A percentile compares a stretch with the other conserved stretches of the same genome.
Conservation (phyloP, 2,797 vertebrate genomes). For the Cirrhinus mrigala region DNA sequence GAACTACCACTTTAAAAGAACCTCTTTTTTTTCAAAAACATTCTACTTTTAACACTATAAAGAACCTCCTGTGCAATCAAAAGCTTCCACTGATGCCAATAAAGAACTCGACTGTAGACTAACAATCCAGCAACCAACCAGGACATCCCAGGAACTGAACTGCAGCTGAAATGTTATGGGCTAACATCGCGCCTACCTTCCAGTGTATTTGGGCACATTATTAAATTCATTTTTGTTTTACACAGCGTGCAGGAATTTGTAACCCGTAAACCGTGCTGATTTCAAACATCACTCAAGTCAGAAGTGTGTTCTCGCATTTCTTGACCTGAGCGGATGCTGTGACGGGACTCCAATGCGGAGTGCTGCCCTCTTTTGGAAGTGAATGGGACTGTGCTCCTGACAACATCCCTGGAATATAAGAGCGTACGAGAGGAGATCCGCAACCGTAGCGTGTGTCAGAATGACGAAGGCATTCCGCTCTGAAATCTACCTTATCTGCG, state of each 20-base stretch:
- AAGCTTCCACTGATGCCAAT: not conserved
- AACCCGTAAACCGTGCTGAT: not conserved
- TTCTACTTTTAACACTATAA: not conserved
- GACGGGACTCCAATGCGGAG: conserved; percentile 18
- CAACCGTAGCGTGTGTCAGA: conserved; percentile 52
- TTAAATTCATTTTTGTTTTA: not conserved
- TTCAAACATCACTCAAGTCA: conserved; percentile 1
- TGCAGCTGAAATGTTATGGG: not conserved
- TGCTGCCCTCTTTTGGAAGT: conserved; percentile 61
- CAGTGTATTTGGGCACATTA: not conserved
- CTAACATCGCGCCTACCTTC: not conserved
- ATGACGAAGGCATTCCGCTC: conserved; percentile 74
- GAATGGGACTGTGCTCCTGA: conserved; percentile 20
- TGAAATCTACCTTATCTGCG: conserved; percentile 77
- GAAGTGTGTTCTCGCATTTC: not conserved
- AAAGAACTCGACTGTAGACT: not conserved
- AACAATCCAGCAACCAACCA: not conserved
- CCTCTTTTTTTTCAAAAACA: not conserved
- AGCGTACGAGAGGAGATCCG: conserved; percentile 9
- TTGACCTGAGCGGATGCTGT: not conserved
- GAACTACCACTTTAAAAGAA: not conserved
- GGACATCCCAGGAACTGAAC: not conserved
- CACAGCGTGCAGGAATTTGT: not conserved
- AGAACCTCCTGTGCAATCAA: not conserved
- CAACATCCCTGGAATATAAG: conserved; percentile 38